Evolutionary conservation across 1,140 invertebrate species (phyloP).

Genomic region (Trypoxylus dichotomus): DNA sequence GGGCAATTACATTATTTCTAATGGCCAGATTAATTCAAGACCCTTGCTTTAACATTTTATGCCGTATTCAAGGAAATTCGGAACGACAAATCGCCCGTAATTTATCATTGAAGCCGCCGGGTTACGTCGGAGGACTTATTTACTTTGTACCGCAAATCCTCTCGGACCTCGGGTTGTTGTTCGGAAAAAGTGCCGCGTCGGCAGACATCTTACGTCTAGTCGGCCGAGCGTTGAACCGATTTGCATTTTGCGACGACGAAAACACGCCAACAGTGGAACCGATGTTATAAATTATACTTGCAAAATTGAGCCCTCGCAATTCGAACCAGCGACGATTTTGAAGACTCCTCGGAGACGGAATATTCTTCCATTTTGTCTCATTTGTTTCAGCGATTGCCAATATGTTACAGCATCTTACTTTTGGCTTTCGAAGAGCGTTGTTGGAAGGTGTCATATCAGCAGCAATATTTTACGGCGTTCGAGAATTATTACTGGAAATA

Average conservation of each 20-base stretch:
- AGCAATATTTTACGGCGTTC: background rate
- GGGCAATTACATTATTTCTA: slow-evolving; percentile 14
- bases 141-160: slow-evolving; percentile 22
- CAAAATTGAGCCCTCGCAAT: slow-evolving; percentile 2
- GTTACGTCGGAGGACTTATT: slow-evolving; percentile 4
- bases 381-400: slow-evolving; percentile 10
- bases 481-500: background rate
- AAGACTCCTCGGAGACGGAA: slow-evolving; percentile 10
- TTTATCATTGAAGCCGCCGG: background rate
- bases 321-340: background rate
- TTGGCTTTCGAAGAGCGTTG: background rate
- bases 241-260: slow-evolving; percentile 24
- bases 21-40: slow-evolving; percentile 14
- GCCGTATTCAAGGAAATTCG: background rate
- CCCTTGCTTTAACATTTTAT: slow-evolving; percentile 8
- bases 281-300: slow-evolving; percentile 19
- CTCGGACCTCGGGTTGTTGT: background rate
- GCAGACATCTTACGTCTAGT: background rate
- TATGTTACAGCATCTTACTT: background rate
- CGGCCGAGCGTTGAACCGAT: background rate
- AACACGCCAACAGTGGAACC: background rate
- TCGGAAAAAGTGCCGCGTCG: slow-evolving; percentile 13
- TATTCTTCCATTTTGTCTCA: slow-evolving; percentile 7
- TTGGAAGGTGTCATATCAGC: background rate
- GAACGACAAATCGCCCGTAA: background rate